Base-by-base conservation (phyloP, 1,140 invertebrate species). In the Drosophila athabasca region DNA sequence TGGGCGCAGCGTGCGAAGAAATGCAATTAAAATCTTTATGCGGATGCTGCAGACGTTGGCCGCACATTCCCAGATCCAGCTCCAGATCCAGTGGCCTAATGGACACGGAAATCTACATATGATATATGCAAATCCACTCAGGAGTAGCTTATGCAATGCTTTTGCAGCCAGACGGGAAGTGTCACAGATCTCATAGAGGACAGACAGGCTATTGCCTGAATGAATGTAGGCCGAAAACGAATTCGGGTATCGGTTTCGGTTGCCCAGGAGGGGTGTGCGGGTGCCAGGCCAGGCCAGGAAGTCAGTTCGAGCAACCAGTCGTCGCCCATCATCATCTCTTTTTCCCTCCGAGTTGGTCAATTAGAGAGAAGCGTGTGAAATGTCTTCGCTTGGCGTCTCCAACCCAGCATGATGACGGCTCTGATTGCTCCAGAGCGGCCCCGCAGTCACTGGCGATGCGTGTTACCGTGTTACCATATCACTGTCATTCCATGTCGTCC, bases 401-500 rank as follows among this genome's bases (percentile, higher is more conserved):
- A 35, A n/a, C n/a, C n/a, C n/a, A n/a, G n/a, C n/a, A n/a, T n/a
- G 69, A 55, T 73, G 67, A 81, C 70, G 44, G 48, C 44, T 69
- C 51, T 39, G 75, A 60, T 58, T 53, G 70, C 79, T 70, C 71
- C 58, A 41, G 53, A 59, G 24, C 53, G 31, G 35, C 35, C 35
- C 52, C 64, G 17, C 17, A 53, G 50, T 60, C 50, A 57, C 48
- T 51, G 35, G 35, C 64, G 62, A 83, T 83, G 79, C 79, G 79
- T 82, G 79, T 82, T 83, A 83, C 79, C 73, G 60, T 82, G 79
- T 76, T 82, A 83, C 74, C 75, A 78, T 77, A 73, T 81, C 24
- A 39, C 52, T 50, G 57, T 48, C 61, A 55, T 72, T 75, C 62
- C 73, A 68, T 22, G 62, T 76, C 57, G 62, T 75, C 61, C 62